Conservation (phyloP, 2,113 vertebrate species). For the Gila orcuttii region DNA sequence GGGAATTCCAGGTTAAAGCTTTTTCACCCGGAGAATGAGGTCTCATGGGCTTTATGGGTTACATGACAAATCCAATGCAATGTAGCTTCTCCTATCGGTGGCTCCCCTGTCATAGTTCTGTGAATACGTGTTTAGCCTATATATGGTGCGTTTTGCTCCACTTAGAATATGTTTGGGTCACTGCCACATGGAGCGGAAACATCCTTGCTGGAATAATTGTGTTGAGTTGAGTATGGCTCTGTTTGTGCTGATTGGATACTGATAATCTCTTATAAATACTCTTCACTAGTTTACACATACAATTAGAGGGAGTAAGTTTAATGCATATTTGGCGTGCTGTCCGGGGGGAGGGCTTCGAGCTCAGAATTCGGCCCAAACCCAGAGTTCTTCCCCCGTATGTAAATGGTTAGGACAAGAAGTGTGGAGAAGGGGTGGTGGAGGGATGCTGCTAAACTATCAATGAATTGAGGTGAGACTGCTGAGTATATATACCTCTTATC, state of each 20-base stretch:
- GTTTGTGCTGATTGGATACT: not conserved
- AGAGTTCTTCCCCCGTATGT: too few species aligned
- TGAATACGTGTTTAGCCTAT: constrained; percentile 3
- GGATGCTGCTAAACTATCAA: too few species aligned
- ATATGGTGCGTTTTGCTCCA: constrained; percentile 30
- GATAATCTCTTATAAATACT: not conserved
- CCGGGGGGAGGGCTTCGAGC: too few species aligned
- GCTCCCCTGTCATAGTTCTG: constrained; percentile 8
- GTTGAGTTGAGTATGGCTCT: not conserved
- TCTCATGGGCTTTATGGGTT: constrained; percentile 35
- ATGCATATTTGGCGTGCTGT: too few species aligned
- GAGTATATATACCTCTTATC: too few species aligned
- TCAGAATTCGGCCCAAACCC: too few species aligned
- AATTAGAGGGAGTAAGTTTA: too few species aligned
- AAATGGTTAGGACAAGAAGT: too few species aligned
- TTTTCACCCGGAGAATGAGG: constrained; percentile 38
- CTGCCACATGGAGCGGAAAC: constrained; percentile 19
- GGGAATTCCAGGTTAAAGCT: constrained; percentile 44
- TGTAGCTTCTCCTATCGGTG: constrained; percentile 37
- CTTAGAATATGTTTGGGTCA: constrained; percentile 42
- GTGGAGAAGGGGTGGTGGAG: too few species aligned
- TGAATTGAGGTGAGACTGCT: too few species aligned
- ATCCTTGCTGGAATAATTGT: not conserved
- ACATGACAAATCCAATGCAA: constrained; percentile 35
- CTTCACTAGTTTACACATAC: too few species aligned